A percentile compares a stretch with the other conserved stretches of the same genome.
These are phyloP conservation scores for Drosophila dives DNA, from an alignment of 2,888 invertebrate genomes.

Conservation along the genomic window DNA sequence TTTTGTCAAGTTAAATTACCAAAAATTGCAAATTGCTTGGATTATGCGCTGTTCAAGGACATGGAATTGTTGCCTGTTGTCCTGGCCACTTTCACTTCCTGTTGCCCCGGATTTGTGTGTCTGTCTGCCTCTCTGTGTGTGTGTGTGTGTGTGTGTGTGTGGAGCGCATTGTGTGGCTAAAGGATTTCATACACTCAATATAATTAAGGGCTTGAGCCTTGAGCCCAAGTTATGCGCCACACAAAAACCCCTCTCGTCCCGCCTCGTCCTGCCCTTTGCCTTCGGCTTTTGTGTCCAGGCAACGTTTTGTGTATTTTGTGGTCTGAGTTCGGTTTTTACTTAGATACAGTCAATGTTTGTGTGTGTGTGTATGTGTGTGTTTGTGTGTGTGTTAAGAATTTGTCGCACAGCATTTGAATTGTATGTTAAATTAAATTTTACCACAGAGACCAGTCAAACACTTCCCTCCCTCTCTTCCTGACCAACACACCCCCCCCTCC, in stretches of 20 bases:
- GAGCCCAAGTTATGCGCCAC: slow-evolving; percentile 56
- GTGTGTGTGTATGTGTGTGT: slow-evolving; percentile 16
- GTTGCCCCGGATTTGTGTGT: slow-evolving; percentile 37
- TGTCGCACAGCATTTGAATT: slow-evolving; percentile 73
- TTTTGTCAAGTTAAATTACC: slow-evolving; percentile 83
- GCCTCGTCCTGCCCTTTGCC: slow-evolving; percentile 3
- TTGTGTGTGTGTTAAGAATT: slow-evolving; percentile 35
- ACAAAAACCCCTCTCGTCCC: slow-evolving; percentile 20
- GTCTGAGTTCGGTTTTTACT: slow-evolving; percentile 55
- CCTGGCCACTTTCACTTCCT: slow-evolving; percentile 73
- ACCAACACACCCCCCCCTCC: not conserved
- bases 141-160: slow-evolving; percentile 19
- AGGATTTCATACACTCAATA: slow-evolving; percentile 83
- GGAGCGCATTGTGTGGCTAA: slow-evolving; percentile 73
- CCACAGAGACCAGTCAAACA: slow-evolving; percentile 71
- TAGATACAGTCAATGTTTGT: slow-evolving; percentile 30
- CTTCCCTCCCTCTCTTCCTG: slow-evolving; percentile 1
- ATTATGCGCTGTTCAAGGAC: slow-evolving; percentile 72
- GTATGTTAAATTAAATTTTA: slow-evolving; percentile 80
- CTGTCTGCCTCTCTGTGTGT: slow-evolving; percentile 10
- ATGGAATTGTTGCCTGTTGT: slow-evolving; percentile 47
- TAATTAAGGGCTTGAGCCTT: slow-evolving; percentile 81
- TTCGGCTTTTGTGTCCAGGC: slow-evolving; percentile 64
- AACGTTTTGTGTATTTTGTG: slow-evolving; percentile 73
- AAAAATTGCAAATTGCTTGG: slow-evolving; percentile 84